Conservation (phyloP, 2,888 invertebrate species). For the Autographa pulchrina region DNA sequence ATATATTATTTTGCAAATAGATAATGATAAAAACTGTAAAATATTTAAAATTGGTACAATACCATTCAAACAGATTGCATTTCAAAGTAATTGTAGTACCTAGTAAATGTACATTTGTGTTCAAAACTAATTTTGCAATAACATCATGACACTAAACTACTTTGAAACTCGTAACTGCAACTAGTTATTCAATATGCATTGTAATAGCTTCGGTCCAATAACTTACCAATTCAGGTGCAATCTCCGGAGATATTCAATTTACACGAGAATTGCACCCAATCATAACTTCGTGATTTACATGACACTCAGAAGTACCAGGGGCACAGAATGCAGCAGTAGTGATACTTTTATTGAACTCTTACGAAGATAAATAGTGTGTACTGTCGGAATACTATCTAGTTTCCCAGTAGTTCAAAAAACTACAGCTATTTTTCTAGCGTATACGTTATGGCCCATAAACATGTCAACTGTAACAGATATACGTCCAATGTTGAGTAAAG, state of each 20-base stretch:
- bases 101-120: neutral
- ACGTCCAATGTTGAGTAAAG: neutral
- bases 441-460: slow-evolving; percentile 3
- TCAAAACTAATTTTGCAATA: neutral
- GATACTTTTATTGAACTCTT: neutral
- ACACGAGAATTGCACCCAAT: slow-evolving; percentile 35
- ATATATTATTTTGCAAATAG: too few relatives aligned
- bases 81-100: too few relatives aligned
- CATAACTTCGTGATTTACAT: slow-evolving; percentile 36
- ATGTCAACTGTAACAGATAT: neutral
- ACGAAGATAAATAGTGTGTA: slow-evolving; percentile 12
- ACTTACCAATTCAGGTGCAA: slow-evolving; percentile 17
- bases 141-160: neutral
- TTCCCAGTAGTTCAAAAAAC: neutral
- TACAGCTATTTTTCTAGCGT: neutral
- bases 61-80: neutral
- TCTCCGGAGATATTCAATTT: slow-evolving; percentile 37
- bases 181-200: slow-evolving; percentile 9
- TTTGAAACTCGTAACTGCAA: neutral
- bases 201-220: slow-evolving; percentile 14
- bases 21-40: too few relatives aligned
- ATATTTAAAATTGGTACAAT: neutral
- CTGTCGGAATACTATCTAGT: neutral
- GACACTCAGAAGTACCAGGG: slow-evolving; percentile 17
- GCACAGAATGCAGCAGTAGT: slow-evolving; percentile 12